These are phyloP conservation scores for Turritopsis rubra DNA, from an alignment of 30 jellyfish, hydroid and myxozoan species.

Conservation along the genomic window DNA sequence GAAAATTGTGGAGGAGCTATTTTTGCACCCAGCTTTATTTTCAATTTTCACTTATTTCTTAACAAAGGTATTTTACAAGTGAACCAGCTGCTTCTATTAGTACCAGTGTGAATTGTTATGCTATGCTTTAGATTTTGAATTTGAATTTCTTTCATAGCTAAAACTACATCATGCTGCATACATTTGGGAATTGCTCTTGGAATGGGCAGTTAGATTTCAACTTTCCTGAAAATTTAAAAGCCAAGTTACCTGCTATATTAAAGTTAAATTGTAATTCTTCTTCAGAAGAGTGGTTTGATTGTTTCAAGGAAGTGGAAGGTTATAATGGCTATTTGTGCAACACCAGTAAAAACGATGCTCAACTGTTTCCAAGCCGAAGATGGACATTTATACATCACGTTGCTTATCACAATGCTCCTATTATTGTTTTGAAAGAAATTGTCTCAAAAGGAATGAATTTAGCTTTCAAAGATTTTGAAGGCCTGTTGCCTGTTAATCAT, in stretches of 20 bases:
- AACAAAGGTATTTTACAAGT: no score
- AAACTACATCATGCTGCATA: not conserved
- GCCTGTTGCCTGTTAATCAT: conserved; percentile 13
- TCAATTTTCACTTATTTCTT: no score
- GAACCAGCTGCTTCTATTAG: no score
- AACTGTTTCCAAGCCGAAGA: not conserved
- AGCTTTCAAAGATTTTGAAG: conserved; percentile 17
- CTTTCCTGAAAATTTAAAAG: not conserved
- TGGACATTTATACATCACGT: conserved; percentile 37
- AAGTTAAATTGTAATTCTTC: not conserved
- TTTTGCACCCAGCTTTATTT: no score
- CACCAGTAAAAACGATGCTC: not conserved
- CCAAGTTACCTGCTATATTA: not conserved
- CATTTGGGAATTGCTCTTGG: not conserved
- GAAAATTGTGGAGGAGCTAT: no score
- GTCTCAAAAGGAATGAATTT: not conserved
- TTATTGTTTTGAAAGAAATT: conserved; percentile 7
- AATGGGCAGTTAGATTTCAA: not conserved
- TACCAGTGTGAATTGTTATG: no score
- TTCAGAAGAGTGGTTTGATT: conserved; percentile 13
- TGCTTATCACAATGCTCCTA: conserved; percentile 27
- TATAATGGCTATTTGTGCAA: conserved; percentile 13
- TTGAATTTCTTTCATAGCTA: not conserved
- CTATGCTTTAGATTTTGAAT: no score
- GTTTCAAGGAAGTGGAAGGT: conserved; percentile 2